Base-by-base conservation (phyloP, 2,888 invertebrate genomes). In the Loripinus fragilis region DNA sequence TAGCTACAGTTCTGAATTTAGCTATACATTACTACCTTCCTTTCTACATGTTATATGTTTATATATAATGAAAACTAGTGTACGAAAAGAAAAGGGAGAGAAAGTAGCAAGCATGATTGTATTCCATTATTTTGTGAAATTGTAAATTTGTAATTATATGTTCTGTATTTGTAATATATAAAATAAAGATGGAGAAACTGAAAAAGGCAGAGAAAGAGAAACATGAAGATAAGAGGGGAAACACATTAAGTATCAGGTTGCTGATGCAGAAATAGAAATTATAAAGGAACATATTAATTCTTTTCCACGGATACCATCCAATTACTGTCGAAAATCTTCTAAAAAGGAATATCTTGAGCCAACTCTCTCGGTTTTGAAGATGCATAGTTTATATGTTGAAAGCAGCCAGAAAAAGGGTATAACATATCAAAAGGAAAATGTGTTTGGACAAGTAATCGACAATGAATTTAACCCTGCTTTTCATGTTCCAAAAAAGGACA, bases 271-370 rank as follows among this genome's bases (percentile, higher is more conserved):
- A 28, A 50, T 75, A 41, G 41, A 68, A 33, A 38, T 60, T 30
- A 48, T 75, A 42, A 69, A 70, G n/a, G 50, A 69, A 33, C 70
- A 70, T 65, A 75, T 75, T 17, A 68, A 70, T 64, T 70, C 70
- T 38, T 75, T 75, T 48, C 64, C 69, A n/a, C 30, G 70, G 35
- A 35, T 75, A 25, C 52, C 30, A 28, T 42, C 75, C 20, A 65
- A 75, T 50, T n/a, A n/a, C n/a, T 60, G 55, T 41, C 55, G 71
- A 64, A 70, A 65, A 45, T 38, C 33, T 50, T 42, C 64, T 30
- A 64, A 38, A 33, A 64, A 50, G 33, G 42, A 75, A 41, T 75
- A 75, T 41, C 35, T 75, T 28, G 70, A 55, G 33, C 33, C 70
- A 48, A 42, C 45, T 48, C 52, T 75, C 20, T 60, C 38, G 23